Percentiles rank a stretch among this genome's conserved stretches.
These are phyloP conservation scores for Rhabdomys dilectus DNA, from an alignment of 2,113 vertebrate species.

Conservation along the genomic window DNA sequence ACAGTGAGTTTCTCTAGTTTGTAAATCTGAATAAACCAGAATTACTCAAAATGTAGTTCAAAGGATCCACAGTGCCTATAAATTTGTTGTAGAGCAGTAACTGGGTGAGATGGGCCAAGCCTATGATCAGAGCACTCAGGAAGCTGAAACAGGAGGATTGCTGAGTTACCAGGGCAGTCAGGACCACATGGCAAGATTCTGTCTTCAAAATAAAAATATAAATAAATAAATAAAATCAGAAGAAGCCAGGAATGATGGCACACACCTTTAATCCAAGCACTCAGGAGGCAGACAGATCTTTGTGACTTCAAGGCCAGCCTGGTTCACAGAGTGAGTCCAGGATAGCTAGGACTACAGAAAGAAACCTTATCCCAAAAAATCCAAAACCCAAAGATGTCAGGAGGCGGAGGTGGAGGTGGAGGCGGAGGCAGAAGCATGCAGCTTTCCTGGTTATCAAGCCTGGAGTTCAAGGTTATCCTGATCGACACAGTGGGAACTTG, in stretches of 20 bases:
- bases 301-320: background rate
- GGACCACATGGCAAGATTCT: background rate
- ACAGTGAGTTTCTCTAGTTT: background rate
- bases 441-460: background rate
- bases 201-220: background rate
- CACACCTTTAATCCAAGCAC: background rate
- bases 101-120: too few relatives aligned
- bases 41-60: slow-evolving; percentile 33
- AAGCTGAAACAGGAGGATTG: background rate
- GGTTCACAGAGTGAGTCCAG: background rate
- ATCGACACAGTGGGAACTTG: background rate
- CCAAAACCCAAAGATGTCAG: background rate
- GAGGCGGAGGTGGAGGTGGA: too few relatives aligned
- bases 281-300: background rate
- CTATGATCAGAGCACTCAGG: background rate
- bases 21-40: background rate
- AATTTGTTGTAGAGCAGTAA: background rate
- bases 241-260: too few relatives aligned
- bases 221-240: background rate
- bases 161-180: background rate
- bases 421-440: background rate
- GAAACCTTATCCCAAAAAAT: background rate
- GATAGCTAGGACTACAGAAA: background rate
- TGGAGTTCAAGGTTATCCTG: background rate
- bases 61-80: background rate